A percentile compares a stretch with the other conserved stretches of the same genome.
These are phyloP conservation scores for Nemurella pictetii DNA, from an alignment of 2,888 invertebrate genomes.

Conservation along the genomic window DNA sequence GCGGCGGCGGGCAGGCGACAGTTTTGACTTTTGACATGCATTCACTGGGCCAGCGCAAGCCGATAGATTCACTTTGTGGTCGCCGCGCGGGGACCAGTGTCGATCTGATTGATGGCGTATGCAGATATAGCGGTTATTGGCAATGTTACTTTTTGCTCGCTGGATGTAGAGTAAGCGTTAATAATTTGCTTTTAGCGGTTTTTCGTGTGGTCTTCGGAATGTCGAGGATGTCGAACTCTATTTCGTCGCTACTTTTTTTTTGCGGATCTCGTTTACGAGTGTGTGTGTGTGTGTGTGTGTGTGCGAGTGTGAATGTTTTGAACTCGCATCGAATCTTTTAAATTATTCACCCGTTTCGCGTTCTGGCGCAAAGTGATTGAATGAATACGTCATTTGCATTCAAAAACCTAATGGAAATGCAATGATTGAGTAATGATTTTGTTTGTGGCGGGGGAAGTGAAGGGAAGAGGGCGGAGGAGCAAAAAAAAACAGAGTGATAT, in stretches of 20 bases:
- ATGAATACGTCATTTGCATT: neutral
- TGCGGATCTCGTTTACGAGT: neutral
- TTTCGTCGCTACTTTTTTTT: neutral
- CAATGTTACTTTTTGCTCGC: neutral
- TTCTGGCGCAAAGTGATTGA: neutral
- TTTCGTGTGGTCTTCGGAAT: neutral
- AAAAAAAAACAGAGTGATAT: neutral
- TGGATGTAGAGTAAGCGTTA: neutral
- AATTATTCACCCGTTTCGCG: neutral
- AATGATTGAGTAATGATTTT: neutral
- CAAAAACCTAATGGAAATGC: neutral
- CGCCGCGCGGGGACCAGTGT: neutral
- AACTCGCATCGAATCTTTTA: neutral
- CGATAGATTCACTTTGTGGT: neutral
- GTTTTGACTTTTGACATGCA: neutral
- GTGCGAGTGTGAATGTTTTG: neutral
- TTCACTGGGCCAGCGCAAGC: neutral
- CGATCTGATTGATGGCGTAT: neutral
- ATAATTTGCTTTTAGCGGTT: neutral
- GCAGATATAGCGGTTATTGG: neutral
- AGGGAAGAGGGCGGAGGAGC: too few species aligned
- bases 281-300: neutral
- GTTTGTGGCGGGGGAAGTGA: neutral
- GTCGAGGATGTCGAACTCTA: neutral
- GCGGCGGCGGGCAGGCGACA: too few species aligned